Conservation (phyloP, 2,888 invertebrate genomes). For the Meiosimyza platycephala region DNA sequence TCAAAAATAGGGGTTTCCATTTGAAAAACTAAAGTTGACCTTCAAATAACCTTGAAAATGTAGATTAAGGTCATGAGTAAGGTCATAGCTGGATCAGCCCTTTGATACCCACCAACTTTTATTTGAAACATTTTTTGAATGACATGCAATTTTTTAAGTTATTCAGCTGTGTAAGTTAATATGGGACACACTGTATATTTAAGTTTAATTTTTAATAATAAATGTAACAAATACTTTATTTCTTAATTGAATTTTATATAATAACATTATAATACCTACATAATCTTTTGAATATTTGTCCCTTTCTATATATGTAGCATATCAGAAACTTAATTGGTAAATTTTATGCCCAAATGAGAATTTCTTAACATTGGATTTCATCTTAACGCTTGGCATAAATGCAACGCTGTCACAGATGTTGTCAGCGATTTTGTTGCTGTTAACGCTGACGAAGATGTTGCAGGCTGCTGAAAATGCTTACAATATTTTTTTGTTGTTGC, state of each 20-base stretch:
- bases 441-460: constrained; percentile 35
- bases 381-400: constrained; percentile 28
- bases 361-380: constrained; percentile 41
- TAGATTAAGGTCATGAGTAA: too few species aligned
- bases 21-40: too few species aligned
- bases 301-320: constrained; percentile 18
- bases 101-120: too few species aligned
- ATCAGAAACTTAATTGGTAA: background rate
- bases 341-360: constrained; percentile 34
- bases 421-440: constrained; percentile 35
- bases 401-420: background rate
- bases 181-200: too few species aligned
- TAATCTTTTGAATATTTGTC: background rate
- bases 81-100: too few species aligned
- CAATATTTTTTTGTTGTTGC: constrained; percentile 3
- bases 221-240: constrained; percentile 22
- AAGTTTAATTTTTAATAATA: background rate
- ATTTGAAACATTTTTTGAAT: too few species aligned
- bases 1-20: too few species aligned
- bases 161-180: too few species aligned
- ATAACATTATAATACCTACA: constrained; percentile 10
- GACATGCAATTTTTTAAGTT: too few species aligned
- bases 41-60: too few species aligned
- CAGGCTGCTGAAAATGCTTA: constrained; percentile 6
- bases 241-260: constrained; percentile 23